phyloP scores from a whole-genome alignment of 2,113 vertebrate genomes.

The Todiramphus chloris region DNA sequence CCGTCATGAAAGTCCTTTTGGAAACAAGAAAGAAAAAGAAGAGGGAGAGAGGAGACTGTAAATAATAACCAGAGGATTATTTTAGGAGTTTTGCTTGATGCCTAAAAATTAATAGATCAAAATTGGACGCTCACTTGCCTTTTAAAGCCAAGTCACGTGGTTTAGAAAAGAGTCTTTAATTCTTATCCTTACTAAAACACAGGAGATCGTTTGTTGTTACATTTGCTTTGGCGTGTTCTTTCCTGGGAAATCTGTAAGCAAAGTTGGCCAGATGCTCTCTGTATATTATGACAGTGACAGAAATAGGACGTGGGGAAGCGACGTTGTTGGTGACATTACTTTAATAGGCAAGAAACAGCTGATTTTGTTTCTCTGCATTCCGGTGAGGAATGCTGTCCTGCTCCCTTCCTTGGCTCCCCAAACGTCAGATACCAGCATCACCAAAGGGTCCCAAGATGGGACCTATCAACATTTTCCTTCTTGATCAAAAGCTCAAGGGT shows the following conservation, averaged over 20 bases:
- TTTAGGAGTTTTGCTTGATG: neutral
- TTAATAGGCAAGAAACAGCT: constrained; percentile 7
- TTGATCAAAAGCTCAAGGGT: neutral
- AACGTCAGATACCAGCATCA: neutral
- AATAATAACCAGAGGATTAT: neutral
- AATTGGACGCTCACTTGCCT: neutral
- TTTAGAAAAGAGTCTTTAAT: constrained; percentile 7
- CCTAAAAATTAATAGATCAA: neutral
- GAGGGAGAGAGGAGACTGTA: neutral
- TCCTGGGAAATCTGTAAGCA: neutral
- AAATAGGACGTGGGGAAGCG: neutral
- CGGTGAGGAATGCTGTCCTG: neutral
- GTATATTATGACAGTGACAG: neutral
- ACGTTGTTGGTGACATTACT: neutral
- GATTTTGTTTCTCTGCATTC: neutral
- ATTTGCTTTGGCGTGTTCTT: neutral
- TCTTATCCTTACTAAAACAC: constrained; percentile 17
- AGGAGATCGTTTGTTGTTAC: neutral
- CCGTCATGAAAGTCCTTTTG: neutral
- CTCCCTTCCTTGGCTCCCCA: neutral
- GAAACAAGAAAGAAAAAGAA: neutral
- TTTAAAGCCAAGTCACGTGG: neutral
- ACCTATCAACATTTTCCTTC: neutral
- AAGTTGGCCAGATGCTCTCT: neutral
- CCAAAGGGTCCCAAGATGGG: neutral